Evolutionary conservation across 2,113 vertebrate genomes (phyloP).

Genomic region (Gavia stellata): DNA sequence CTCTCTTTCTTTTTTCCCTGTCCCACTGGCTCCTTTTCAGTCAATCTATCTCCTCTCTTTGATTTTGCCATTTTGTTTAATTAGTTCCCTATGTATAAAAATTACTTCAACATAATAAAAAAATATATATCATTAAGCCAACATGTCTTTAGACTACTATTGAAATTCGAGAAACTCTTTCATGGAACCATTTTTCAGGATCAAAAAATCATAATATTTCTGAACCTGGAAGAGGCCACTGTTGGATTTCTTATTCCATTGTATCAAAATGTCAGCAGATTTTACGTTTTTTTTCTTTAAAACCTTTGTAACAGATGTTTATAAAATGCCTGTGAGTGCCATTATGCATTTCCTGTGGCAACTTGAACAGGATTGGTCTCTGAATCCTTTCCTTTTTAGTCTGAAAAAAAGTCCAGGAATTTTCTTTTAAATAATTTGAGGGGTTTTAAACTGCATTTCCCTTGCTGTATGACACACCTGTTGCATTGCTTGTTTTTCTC

Average conservation of each 20-base stretch:
- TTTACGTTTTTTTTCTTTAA: background rate
- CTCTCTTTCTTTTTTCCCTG: background rate
- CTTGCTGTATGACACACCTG: background rate
- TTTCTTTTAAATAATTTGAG: background rate
- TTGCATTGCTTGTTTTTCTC: background rate
- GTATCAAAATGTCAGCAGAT: background rate
- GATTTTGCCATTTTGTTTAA: background rate
- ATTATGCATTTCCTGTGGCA: background rate
- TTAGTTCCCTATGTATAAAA: background rate
- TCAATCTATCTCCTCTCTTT: background rate
- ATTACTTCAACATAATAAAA: background rate
- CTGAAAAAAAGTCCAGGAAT: background rate
- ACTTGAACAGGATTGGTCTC: background rate
- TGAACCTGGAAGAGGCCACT: background rate
- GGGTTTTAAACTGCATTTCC: background rate
- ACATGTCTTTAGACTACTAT: background rate
- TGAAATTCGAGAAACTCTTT: background rate
- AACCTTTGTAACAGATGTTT: background rate
- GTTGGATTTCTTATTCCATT: background rate
- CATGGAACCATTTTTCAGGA: background rate
- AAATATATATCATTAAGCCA: background rate
- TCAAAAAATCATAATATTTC: background rate
- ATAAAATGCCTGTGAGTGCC: background rate
- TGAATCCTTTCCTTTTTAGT: background rate
- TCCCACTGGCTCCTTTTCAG: background rate